Base-by-base conservation (phyloP, 2,113 vertebrate species). In the Spea bombifrons region DNA sequence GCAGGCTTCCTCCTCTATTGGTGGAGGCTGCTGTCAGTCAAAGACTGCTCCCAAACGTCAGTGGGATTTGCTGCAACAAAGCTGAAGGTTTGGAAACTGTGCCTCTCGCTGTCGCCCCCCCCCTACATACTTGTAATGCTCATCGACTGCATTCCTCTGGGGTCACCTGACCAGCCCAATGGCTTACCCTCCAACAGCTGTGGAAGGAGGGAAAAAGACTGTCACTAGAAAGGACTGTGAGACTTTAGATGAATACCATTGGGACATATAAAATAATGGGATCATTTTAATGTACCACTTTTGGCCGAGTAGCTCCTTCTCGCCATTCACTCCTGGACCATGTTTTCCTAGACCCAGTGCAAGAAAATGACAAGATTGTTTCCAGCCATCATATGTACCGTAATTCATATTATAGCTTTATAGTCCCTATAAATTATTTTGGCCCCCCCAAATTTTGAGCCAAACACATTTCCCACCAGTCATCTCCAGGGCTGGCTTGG, bases 121-220 rank as follows among this genome's bases (percentile, higher is more conserved):
- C 68, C 9, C 49, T 69, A 46, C 55, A 53, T 48, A 75, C 74
- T 75, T 72, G 49, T 66, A 71, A 49, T 59, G 43, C 75, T 45
- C 75, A 68, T 68, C 66, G 12, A 50, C 67, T 53, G 76, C 77
- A 79, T 79, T 79, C 77, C 77, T 73, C 48, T 9, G 10, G 2
- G 77, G 70, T 73, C 77, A 79, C 70, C 10, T 79, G 77, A 79
- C 63, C 70, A 70, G 43, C 70, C 49, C 43, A 57, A 61, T 50
- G 55, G 57, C 48, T 71, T 12, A 9, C 44, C 17, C 67, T 57
- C 48, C 49, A 47, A 17, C 77, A 79, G 77, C 77, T 70, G 67
- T 70, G 47, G 15, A 4, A 70, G 48, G 55, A 12, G 55, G 12
- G 55, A 59, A 13, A 59, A 49, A 50, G 50, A 7, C 67, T 79